Percentiles rank a stretch among this genome's conserved stretches.
These are phyloP conservation scores for Galerucella pusilla DNA, from an alignment of 2,888 invertebrate species.

Conservation along the genomic window DNA sequence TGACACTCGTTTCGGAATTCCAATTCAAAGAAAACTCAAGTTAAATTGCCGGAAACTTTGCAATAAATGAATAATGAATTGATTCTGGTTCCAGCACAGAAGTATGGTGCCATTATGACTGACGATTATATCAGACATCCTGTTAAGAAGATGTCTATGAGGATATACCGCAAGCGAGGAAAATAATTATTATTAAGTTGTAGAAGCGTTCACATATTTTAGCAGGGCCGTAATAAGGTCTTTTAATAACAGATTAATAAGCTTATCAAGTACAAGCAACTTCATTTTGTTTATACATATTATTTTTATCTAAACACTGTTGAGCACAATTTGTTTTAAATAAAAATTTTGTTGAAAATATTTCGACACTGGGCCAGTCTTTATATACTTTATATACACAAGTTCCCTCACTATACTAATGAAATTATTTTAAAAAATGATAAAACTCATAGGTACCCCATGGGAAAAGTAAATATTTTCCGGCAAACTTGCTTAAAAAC, in stretches of 20 bases:
- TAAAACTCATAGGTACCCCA: too few relatives aligned
- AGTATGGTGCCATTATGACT: not conserved
- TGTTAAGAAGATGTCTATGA: not conserved
- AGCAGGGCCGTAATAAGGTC: too few relatives aligned
- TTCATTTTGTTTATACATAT: too few relatives aligned
- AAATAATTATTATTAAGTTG: not conserved
- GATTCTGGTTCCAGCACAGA: not conserved
- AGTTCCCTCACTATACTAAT: not conserved
- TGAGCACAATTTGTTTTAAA: too few relatives aligned
- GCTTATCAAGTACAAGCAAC: too few relatives aligned
- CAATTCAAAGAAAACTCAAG: conserved; percentile 5
- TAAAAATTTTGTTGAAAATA: too few relatives aligned
- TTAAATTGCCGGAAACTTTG: conserved; percentile 1
- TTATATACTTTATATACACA: too few relatives aligned
- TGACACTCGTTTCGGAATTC: not conserved
- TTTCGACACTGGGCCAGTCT: too few relatives aligned
- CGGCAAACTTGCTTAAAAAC: not conserved
- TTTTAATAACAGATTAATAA: too few relatives aligned
- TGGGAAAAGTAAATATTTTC: not conserved
- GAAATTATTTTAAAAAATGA: not conserved
- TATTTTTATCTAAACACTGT: too few relatives aligned
- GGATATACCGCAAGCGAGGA: not conserved
- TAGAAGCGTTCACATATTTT: not conserved
- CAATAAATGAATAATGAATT: conserved; percentile 5
- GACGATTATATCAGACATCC: not conserved